phyloP scores from a whole-genome alignment of 1,140 invertebrate species.

The Drosophila saltans region DNA sequence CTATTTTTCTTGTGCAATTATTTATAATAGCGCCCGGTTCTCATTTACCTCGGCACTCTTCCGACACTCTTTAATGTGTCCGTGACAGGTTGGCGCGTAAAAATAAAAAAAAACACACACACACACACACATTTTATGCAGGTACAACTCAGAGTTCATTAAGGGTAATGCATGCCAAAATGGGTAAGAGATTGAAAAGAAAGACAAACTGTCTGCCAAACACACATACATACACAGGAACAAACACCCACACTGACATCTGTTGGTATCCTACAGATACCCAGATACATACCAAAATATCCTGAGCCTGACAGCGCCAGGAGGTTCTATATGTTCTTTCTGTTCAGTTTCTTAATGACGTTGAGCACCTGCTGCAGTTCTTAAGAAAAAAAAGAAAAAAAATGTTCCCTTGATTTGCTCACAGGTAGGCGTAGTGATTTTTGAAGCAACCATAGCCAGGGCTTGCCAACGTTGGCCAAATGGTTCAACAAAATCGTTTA shows the following conservation, averaged over 20 bases:
- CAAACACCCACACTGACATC: constrained; percentile 5
- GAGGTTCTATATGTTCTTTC: not conserved
- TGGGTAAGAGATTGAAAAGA: constrained; percentile 36
- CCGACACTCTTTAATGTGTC: constrained; percentile 9
- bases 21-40: constrained; percentile 73
- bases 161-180: constrained; percentile 79
- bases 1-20: constrained; percentile 79
- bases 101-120: not conserved
- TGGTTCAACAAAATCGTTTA: constrained; percentile 35
- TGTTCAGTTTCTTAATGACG: constrained; percentile 55
- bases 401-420: constrained; percentile 41
- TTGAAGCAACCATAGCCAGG: not conserved
- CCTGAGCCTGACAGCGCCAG: constrained; percentile 8
- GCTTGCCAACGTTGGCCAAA: not conserved
- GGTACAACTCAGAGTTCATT: constrained; percentile 71
- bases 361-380: constrained; percentile 69
- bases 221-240: constrained; percentile 13
- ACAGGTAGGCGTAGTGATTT: constrained; percentile 51
- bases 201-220: constrained; percentile 63
- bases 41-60: constrained; percentile 5
- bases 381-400: constrained; percentile 38
- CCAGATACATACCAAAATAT: constrained; percentile 19
- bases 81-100: constrained; percentile 11
- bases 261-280: constrained; percentile 1
- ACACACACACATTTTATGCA: constrained; percentile 38